These are phyloP conservation scores for Drosophila lini DNA, from an alignment of 1,140 invertebrate species.

Conservation along the genomic window DNA sequence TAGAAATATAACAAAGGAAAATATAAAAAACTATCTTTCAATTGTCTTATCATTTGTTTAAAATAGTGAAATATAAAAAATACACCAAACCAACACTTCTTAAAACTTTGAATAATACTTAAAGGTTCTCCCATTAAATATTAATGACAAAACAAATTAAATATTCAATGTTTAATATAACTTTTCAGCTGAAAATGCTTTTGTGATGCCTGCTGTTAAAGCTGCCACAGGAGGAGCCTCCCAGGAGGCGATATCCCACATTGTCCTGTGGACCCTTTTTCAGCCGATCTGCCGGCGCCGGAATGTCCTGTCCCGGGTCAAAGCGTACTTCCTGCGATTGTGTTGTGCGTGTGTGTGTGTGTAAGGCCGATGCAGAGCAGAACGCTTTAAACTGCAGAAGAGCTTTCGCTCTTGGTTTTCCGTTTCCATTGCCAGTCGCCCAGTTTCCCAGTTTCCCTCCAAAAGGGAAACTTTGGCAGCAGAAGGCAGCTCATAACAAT, in stretches of 20 bases:
- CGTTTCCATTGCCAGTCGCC: slow-evolving; percentile 6
- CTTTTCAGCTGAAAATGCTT: not conserved
- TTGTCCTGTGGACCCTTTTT: slow-evolving; percentile 5
- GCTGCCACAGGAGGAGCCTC: slow-evolving; percentile 1
- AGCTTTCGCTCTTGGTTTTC: slow-evolving; percentile 36
- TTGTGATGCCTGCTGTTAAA: slow-evolving; percentile 4
- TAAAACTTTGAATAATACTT: not conserved
- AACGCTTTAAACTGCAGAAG: slow-evolving; percentile 68
- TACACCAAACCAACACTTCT: not conserved
- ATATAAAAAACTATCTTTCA: no score
- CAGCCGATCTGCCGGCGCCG: slow-evolving; percentile 32
- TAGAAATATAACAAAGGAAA: not conserved
- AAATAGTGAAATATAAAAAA: no score
- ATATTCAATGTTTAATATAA: not conserved
- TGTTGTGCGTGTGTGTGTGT: slow-evolving; percentile 34
- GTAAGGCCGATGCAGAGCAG: slow-evolving; percentile 43
- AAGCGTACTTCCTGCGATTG: slow-evolving; percentile 54
- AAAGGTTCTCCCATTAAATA: not conserved
- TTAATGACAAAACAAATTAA: not conserved
- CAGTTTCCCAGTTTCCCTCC: not conserved
- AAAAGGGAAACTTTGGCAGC: slow-evolving; percentile 50
- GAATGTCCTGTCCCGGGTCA: slow-evolving; percentile 44
- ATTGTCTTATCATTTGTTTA: no score
- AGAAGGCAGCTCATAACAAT: slow-evolving; percentile 67
- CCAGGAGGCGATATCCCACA: slow-evolving; percentile 6